phyloP scores from a whole-genome alignment of 2,113 vertebrate species.

The Piprites chloris region DNA sequence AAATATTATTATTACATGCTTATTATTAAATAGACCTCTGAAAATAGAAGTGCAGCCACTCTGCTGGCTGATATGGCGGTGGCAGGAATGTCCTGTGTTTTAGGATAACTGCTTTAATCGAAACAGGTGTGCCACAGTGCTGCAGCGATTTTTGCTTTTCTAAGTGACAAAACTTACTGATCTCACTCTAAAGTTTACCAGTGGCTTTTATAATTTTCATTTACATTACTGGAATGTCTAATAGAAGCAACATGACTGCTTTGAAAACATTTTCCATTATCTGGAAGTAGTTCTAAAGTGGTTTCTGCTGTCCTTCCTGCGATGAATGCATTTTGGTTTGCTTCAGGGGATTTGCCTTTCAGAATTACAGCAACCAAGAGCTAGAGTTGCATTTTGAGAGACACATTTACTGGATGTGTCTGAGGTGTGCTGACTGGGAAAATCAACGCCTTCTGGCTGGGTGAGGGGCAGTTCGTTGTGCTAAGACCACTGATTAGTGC shows the following conservation, averaged over 20 bases:
- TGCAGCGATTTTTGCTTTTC: neutral
- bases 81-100: neutral
- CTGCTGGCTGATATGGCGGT: neutral
- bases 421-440: neutral
- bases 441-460: neutral
- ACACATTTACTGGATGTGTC: neutral
- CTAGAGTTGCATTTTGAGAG: neutral
- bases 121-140: neutral
- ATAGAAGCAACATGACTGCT: neutral
- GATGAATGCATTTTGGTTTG: conserved; percentile 16
- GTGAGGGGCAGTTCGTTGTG: neutral
- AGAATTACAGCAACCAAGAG: conserved; percentile 26
- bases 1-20: neutral
- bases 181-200: neutral
- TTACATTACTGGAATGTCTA: conserved; percentile 26
- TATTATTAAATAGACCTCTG: neutral
- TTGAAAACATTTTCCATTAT: conserved; percentile 52
- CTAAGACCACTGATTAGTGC: neutral
- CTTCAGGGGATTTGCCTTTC: conserved; percentile 28
- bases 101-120: conserved; percentile 40
- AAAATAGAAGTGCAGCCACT: neutral
- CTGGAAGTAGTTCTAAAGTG: conserved; percentile 42
- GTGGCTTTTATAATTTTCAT: conserved; percentile 24
- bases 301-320: neutral
- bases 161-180: too few species aligned